Evolutionary conservation across 2,797 vertebrate species (phyloP), one percentile per base, ranked within the genome.

Genomic region (Notolepis coatsorum): DNA sequence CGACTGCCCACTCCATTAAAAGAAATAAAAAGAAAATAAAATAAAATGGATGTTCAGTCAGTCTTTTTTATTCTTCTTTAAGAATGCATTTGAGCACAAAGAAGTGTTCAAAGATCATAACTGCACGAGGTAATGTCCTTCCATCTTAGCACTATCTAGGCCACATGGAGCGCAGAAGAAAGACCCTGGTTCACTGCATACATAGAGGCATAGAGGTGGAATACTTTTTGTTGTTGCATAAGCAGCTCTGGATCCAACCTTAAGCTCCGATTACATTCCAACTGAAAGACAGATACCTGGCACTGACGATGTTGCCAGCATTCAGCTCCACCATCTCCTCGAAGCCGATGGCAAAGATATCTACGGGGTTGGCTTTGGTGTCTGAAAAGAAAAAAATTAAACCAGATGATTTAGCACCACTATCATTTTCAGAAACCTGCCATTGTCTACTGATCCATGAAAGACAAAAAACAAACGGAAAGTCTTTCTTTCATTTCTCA

Each of bases 281-380:
- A 13, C 6, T 2, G 30, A 15, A 15, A 21, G 27, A 38, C 41
- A 72, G 79, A 48, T 87, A 99, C 98, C 98, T 99, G 64, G 98
- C 96, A 53, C 95, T 99, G 83, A 99, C 98, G 50, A 99, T 99
- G 84, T 99, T 99, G 30, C 98, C 98, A 54, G 98, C 98, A 76
- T 99, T 99, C 80, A 99, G 88, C 81, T 99, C 98, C 72, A 99
- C 98, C 97, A 99, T 99, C 92, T 99, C 98, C 90, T 99, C 96
- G 93, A 99, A 99, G 52, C 98, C 98, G 42, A 99, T 99, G 61
- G 96, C 97, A 92, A 99, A 99, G 79, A 99, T 96, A 71, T 99
- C 98, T 10, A 94, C 92, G 9, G 96, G 96, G 41, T 94, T 96
- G 72, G 90, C 91, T 91, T 94, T 96, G 82, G 73, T 91, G 88